Evolutionary conservation across 2,113 vertebrate genomes (phyloP), one percentile per base, ranked within the genome.

Genomic region (Sceloporus undulatus): DNA sequence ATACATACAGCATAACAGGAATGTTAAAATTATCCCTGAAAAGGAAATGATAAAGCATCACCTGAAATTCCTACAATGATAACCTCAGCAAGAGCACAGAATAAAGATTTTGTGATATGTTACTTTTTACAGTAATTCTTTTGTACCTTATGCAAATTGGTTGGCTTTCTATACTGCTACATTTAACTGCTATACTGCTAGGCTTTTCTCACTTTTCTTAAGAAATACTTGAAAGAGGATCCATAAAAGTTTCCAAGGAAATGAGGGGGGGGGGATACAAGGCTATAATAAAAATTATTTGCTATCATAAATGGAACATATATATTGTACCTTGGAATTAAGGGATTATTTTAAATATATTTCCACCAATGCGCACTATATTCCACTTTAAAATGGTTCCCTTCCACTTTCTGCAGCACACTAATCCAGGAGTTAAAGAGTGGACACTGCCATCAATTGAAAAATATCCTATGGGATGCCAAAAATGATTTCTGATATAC

Each of bases 21-120:
- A 88, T 74, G 83, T 5, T 10, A 56, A 84, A 89, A 23, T 80
- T 42, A 11, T 23, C 65, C 78, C 25, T 66, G 66, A 93, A 92
- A 92, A 40, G 23, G 85, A 82, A 86, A 83, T 79, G 87, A 90
- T 88, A 87, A 88, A 88, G 88, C 52, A 91, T 59, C 85, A 0
- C n/a, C 23, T 85, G 76, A 90, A 87, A 85, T 81, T 91, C 89
- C 92, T 84, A 34, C 86, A 71, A 3, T 59, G 40, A 89, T 19
- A 89, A 90, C 1, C 9, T 91, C 85, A 81, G 40, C 1, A 56
- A 74, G 82, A 86, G 66, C 84, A 0, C 34, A 92, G 83, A 71
- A 3, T 79, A 78, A 83, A 88, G 40, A 89, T 6, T 79, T 66
- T 11, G 5, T 82, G 18, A 62, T 85, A 78, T 62, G 81, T 3